phyloP scores from a whole-genome alignment of 1,140 invertebrate species.

The Diplogasteroides magnus region DNA sequence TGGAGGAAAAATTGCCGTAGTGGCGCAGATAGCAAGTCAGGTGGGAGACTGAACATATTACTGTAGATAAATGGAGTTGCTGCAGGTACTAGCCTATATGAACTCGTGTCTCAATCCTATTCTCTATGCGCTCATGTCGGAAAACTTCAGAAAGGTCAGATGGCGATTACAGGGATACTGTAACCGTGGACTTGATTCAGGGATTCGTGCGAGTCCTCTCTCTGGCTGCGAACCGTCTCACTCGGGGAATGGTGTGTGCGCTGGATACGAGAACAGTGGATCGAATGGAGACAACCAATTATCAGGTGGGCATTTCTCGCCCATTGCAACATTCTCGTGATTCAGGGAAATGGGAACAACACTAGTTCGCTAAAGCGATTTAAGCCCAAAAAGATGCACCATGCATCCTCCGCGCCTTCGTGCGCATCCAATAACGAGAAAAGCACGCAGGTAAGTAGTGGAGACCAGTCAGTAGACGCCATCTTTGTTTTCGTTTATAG shows the following conservation, averaged over 20 bases:
- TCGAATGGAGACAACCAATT: not conserved
- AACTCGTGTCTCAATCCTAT: conserved; percentile 92
- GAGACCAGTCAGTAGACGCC: no score
- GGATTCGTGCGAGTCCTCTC: not conserved
- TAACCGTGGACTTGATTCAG: not conserved
- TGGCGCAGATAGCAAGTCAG: conserved; percentile 51
- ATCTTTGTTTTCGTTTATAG: no score
- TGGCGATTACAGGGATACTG: not conserved
- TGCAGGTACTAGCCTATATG: conserved; percentile 85
- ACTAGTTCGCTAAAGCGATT: no score
- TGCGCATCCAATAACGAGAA: no score
- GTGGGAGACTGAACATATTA: conserved; percentile 63
- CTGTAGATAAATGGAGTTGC: conserved; percentile 69
- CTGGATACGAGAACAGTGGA: not conserved
- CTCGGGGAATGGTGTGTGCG: not conserved
- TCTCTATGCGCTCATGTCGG: conserved; percentile 70
- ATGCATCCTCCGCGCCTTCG: no score
- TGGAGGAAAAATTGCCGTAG: conserved; percentile 46
- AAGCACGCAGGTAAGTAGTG: no score
- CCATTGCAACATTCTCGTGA: no score
- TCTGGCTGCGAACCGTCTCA: not conserved
- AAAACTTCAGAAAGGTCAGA: conserved; percentile 50
- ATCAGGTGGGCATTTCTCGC: not conserved
- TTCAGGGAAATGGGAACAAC: no score
- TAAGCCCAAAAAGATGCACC: no score